phyloP scores from a whole-genome alignment of 2,797 vertebrate genomes.

The Gymnodraco acuticeps region DNA sequence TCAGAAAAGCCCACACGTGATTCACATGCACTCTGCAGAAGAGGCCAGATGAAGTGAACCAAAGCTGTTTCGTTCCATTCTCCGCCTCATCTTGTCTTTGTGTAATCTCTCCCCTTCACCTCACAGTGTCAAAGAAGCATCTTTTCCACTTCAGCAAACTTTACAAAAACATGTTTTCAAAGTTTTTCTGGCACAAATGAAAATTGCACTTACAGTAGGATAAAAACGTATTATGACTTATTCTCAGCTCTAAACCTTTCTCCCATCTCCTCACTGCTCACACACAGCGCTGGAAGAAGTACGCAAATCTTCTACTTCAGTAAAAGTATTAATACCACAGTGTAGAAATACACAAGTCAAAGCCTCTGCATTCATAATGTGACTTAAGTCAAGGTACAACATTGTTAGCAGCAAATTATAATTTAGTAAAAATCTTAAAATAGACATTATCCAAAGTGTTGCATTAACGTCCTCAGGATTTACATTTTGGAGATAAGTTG shows the following conservation, averaged over 20 bases:
- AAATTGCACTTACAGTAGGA: constrained; percentile 12
- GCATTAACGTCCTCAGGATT: too few relatives aligned
- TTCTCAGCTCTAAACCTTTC: background rate
- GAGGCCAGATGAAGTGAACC: background rate
- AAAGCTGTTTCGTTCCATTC: background rate
- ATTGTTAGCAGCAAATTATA: too few relatives aligned
- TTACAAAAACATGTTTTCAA: background rate
- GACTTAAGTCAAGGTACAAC: too few relatives aligned
- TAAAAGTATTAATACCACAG: too few relatives aligned
- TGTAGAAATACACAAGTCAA: too few relatives aligned
- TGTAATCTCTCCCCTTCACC: background rate
- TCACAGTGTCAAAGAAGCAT: background rate
- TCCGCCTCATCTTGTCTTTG: background rate
- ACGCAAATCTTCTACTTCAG: too few relatives aligned
- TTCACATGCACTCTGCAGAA: background rate
- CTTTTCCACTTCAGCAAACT: background rate
- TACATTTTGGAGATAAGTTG: too few relatives aligned
- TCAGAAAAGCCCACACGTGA: background rate
- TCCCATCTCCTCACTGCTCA: too few relatives aligned
- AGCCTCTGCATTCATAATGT: too few relatives aligned
- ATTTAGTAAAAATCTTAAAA: too few relatives aligned
- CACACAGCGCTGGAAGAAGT: too few relatives aligned
- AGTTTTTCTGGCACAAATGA: background rate
- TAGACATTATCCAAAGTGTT: too few relatives aligned
- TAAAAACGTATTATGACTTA: background rate